These are phyloP conservation scores for Chlorodrepanis virens DNA, from an alignment of 2,113 vertebrate genomes.

Conservation along the genomic window DNA sequence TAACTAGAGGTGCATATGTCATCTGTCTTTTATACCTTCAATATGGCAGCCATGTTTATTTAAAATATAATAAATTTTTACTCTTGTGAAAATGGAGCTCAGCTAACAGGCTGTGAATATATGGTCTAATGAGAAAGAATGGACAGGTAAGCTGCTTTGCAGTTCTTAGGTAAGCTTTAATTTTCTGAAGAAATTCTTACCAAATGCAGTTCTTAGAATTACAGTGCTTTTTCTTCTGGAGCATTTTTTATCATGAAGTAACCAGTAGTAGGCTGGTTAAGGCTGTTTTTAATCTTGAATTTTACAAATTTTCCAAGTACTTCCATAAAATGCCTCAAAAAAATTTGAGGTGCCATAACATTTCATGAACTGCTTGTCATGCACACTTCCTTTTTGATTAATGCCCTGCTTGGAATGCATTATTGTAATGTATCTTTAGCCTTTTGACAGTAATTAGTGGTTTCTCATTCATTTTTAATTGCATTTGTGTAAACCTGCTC, in stretches of 20 bases:
- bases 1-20: background rate
- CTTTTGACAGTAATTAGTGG: background rate
- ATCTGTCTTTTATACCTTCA: background rate
- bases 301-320: background rate
- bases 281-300: background rate
- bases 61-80: background rate
- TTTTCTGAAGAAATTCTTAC: background rate
- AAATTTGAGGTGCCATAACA: background rate
- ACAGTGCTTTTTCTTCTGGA: background rate
- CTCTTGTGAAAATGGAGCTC: background rate
- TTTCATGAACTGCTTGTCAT: background rate
- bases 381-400: background rate
- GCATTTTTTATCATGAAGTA: background rate
- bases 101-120: background rate
- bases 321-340: background rate
- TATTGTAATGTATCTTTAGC: background rate
- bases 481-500: background rate
- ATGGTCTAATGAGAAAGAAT: background rate
- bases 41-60: background rate
- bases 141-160: background rate
- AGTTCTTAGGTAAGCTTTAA: background rate
- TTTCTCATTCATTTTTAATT: background rate
- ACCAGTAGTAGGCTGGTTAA: background rate
- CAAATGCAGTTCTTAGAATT: background rate
- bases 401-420: background rate